These are phyloP conservation scores for Buathra laborator DNA, from an alignment of 2,888 invertebrate genomes.

Conservation along the genomic window DNA sequence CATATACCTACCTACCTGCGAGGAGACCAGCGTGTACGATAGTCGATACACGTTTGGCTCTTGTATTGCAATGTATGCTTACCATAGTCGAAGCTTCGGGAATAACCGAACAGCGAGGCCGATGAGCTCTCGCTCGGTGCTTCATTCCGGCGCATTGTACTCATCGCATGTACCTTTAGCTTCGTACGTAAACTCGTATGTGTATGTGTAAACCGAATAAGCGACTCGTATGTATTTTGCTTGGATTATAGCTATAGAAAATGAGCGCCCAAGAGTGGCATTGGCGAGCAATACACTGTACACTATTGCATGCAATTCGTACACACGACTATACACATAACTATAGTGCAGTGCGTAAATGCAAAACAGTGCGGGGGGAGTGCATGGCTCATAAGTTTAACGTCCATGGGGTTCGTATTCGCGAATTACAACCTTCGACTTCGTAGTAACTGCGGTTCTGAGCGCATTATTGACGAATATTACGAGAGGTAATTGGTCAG, in stretches of 20 bases:
- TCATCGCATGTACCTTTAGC: constrained; percentile 48
- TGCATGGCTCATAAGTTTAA: constrained; percentile 62
- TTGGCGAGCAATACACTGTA: constrained; percentile 41
- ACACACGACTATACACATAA: constrained; percentile 8
- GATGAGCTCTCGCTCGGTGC: constrained; percentile 35
- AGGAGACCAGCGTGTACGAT: neutral
- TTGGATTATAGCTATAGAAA: neutral
- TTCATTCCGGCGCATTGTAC: constrained; percentile 61
- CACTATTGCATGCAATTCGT: constrained; percentile 39
- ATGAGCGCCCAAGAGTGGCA: constrained; percentile 46
- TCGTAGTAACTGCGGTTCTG: constrained; percentile 21
- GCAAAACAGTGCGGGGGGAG: constrained; percentile 43
- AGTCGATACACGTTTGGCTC: constrained; percentile 18
- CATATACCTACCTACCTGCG: neutral
- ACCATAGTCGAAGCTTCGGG: constrained; percentile 44
- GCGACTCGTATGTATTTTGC: neutral
- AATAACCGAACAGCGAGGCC: constrained; percentile 55
- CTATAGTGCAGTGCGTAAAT: constrained; percentile 24
- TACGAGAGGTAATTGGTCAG: neutral
- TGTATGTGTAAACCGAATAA: neutral
- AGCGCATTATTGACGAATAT: constrained; percentile 9
- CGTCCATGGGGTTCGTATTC: constrained; percentile 37
- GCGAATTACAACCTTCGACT: constrained; percentile 30
- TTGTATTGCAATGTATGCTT: neutral
- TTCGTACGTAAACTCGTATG: neutral